These are phyloP conservation scores for Perca flavescens DNA, from an alignment of 2,113 vertebrate species.

Conservation along the genomic window DNA sequence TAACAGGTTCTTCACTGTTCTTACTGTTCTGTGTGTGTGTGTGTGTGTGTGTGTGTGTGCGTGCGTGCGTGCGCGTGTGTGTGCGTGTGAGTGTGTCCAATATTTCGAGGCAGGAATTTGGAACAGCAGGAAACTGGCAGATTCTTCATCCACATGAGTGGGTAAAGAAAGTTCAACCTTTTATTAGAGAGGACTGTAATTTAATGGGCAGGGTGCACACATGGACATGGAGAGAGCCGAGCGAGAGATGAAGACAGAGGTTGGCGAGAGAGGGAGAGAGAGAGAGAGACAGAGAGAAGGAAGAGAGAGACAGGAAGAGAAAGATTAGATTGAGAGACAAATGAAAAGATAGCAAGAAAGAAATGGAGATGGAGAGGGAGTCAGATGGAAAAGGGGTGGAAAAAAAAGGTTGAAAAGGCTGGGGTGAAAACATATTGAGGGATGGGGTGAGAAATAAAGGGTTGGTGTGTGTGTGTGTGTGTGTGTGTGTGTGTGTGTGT, in stretches of 20 bases:
- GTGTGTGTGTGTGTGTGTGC: slow-evolving; percentile 46
- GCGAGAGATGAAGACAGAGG: slow-evolving; percentile 68
- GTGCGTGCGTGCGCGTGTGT: too few relatives aligned
- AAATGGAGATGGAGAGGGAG: slow-evolving; percentile 30
- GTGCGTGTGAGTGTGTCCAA: slow-evolving; percentile 57
- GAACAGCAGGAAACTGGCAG: slow-evolving; percentile 86
- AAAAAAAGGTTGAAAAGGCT: slow-evolving; percentile 21
- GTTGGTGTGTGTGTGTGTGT: slow-evolving; percentile 17
- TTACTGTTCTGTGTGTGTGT: slow-evolving; percentile 27
- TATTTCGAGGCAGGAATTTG: slow-evolving; percentile 82
- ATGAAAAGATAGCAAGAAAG: slow-evolving; percentile 38
- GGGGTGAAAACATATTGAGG: slow-evolving; percentile 55
- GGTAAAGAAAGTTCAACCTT: slow-evolving; percentile 89
- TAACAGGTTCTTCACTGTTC: slow-evolving; percentile 33
- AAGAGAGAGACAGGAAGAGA: neutral
- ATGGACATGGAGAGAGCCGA: slow-evolving; percentile 65
- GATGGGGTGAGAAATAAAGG: slow-evolving; percentile 25
- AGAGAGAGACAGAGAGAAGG: neutral
- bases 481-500: slow-evolving; percentile 10
- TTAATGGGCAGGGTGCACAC: slow-evolving; percentile 89
- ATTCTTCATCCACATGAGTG: slow-evolving; percentile 87
- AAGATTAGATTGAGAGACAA: slow-evolving; percentile 40
- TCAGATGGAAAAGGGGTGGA: neutral
- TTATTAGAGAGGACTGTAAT: slow-evolving; percentile 90
- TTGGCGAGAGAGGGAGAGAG: slow-evolving; percentile 24